Evolutionary conservation across 2,797 vertebrate species (phyloP), one percentile per base, ranked within the genome.

Genomic region (Catamblyrhynchus diadema): DNA sequence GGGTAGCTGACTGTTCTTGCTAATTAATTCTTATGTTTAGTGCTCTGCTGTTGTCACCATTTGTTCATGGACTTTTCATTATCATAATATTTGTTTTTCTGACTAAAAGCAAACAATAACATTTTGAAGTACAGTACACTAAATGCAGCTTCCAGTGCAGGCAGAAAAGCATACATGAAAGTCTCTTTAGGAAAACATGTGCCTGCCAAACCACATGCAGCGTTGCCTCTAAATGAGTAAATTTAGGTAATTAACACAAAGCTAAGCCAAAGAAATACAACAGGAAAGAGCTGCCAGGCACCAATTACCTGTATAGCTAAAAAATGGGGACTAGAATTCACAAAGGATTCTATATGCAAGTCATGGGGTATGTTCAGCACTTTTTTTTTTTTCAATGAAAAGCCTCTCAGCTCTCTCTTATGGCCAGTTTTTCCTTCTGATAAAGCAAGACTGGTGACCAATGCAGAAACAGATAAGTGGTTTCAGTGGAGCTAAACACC

Each of bases 11-110:
- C 79, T 95, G 81, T 90, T 97, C 95, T 82, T 88, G 56, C 80
- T 97, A 96, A 97, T 96, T 97, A 96, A 97, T 96, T 98, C 93
- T 95, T 95, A 70, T 91, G 81, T 93, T 97, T 96, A 97, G 88
- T 95, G 74, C 81, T 97, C 83, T 94, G 90, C 88, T 96, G 77
- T 93, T 97, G 86, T 93, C 93, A 93, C 79, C 92, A 95, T 96
- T 97, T 97, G 96, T 96, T 97, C 93, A 51, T 82, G 93, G 85
- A 82, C 94, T 95, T 96, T 96, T 95, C 83, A 93, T 98, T 94
- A 96, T 93, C 94, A 94, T 90, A 97, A 96, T 97, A 97, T 97
- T 98, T 98, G 95, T 96, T 98, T 96, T 61, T 95, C 95, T 96
- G 84, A 95, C 82, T 96, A 95, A 97, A 97, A 97, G 86, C 92